Conservation (phyloP, 1,140 invertebrate species). For the Holotrichia oblita region DNA sequence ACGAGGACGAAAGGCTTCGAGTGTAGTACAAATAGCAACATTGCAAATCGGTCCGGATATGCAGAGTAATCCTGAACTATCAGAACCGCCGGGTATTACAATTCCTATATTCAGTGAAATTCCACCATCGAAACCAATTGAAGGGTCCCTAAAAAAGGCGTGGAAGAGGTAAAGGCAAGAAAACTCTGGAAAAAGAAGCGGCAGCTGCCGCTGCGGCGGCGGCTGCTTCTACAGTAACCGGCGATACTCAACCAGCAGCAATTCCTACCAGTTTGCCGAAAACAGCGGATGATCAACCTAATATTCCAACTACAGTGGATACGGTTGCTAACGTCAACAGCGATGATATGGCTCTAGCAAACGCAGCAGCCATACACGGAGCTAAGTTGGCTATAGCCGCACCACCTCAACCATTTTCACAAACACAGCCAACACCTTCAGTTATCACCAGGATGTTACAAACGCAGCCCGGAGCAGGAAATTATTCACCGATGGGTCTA, state of each 20-base stretch:
- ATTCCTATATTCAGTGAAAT: conserved; percentile 54
- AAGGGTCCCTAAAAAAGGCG: conserved; percentile 62
- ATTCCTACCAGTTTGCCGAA: neutral
- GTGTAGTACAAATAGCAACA: conserved; percentile 24
- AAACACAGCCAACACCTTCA: conserved; percentile 62
- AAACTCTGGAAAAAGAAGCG: conserved; percentile 65
- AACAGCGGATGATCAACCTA: neutral
- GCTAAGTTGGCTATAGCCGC: conserved; percentile 59
- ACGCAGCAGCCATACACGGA: conserved; percentile 40
- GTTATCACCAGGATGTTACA: conserved; percentile 73
- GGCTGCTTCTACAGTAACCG: conserved; percentile 42
- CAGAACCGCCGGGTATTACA: conserved; percentile 54
- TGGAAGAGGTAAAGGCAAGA: conserved; percentile 67
- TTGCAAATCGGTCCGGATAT: conserved; percentile 31
- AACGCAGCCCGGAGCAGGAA: conserved; percentile 60
- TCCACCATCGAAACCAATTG: conserved; percentile 31
- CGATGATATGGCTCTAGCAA: conserved; percentile 25
- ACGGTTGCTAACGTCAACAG: neutral
- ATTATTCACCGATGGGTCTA: conserved; percentile 41
- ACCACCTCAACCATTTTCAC: conserved; percentile 62
- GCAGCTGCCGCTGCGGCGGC: conserved; percentile 62
- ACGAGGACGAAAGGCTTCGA: conserved; percentile 51
- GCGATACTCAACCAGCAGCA: neutral
- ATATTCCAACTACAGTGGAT: conserved; percentile 40
- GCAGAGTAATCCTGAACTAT: conserved; percentile 48